Evolutionary conservation across 1,140 invertebrate genomes (phyloP).

Genomic region (Temnothorax curvispinosus): DNA sequence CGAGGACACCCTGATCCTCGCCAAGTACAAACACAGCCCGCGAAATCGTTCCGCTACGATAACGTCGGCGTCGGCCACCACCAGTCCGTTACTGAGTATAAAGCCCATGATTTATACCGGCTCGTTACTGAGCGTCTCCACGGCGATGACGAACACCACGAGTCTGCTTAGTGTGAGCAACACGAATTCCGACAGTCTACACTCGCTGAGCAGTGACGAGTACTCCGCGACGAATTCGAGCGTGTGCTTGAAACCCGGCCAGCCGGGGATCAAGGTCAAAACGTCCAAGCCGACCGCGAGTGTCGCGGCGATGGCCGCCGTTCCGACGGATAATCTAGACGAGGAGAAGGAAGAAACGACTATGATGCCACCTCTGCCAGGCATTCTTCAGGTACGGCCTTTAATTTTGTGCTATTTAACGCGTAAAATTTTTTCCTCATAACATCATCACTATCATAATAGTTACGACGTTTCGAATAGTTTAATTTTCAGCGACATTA

Average conservation of each 20-base stretch:
- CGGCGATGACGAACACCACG: constrained; percentile 85
- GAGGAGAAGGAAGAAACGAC: constrained; percentile 81
- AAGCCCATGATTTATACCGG: constrained; percentile 87
- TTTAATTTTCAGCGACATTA: constrained; percentile 30
- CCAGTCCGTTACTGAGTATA: constrained; percentile 88
- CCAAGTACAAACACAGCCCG: constrained; percentile 87
- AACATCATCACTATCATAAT: background rate
- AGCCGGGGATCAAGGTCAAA: constrained; percentile 69
- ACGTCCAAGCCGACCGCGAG: constrained; percentile 80
- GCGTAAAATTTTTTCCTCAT: background rate
- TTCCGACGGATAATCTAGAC: constrained; percentile 71
- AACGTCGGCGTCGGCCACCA: constrained; percentile 88
- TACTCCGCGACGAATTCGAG: constrained; percentile 75
- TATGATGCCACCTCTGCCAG: constrained; percentile 84
- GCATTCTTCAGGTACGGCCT: constrained; percentile 88
- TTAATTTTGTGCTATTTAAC: background rate
- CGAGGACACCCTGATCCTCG: constrained; percentile 90
- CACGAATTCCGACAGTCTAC: constrained; percentile 85
- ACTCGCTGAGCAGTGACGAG: constrained; percentile 87
- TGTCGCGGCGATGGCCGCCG: constrained; percentile 80
- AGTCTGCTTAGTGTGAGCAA: constrained; percentile 87
- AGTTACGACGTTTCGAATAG: background rate
- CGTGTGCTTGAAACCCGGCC: constrained; percentile 65
- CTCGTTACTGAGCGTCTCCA: constrained; percentile 77
- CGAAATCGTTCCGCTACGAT: constrained; percentile 86